phyloP scores from a whole-genome alignment of 2,888 invertebrate species.

The Netelia inedita region DNA sequence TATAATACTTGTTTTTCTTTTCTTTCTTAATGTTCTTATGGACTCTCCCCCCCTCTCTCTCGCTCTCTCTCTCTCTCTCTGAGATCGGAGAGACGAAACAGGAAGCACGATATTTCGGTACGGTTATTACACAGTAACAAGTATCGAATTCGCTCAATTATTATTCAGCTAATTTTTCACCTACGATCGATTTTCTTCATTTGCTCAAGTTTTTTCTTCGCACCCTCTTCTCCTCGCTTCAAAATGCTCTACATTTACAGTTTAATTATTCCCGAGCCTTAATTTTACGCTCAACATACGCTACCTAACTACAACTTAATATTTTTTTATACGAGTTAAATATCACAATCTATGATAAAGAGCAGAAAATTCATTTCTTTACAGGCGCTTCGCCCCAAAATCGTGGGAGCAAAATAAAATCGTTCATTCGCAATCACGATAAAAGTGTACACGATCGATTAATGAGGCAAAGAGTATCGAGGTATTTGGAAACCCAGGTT shows the following conservation, averaged over 20 bases:
- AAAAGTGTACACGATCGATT: constrained; percentile 61
- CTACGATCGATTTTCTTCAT: constrained; percentile 18
- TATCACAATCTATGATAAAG: constrained; percentile 83
- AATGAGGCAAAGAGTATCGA: constrained; percentile 71
- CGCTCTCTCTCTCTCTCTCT: no score
- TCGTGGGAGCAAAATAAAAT: constrained; percentile 17
- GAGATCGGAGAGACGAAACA: constrained; percentile 51
- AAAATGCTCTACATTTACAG: constrained; percentile 28
- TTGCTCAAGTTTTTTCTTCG: neutral
- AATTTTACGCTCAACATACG: constrained; percentile 72
- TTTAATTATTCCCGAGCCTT: constrained; percentile 64
- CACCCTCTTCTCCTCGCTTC: constrained; percentile 14
- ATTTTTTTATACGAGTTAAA: constrained; percentile 76
- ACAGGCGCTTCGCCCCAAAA: constrained; percentile 14
- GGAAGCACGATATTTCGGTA: constrained; percentile 66
- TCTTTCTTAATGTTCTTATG: constrained; percentile 25
- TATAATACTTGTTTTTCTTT: constrained; percentile 59
- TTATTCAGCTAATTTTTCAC: constrained; percentile 36
- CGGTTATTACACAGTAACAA: constrained; percentile 58
- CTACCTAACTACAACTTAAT: constrained; percentile 71
- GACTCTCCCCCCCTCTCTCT: constrained; percentile 18
- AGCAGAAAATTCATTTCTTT: constrained; percentile 66
- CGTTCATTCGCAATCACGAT: constrained; percentile 55
- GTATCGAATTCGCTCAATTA: constrained; percentile 55
- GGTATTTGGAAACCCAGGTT: constrained; percentile 72